Evolutionary conservation across 2,113 vertebrate species (phyloP).

Genomic region (Tautogolabrus adspersus): DNA sequence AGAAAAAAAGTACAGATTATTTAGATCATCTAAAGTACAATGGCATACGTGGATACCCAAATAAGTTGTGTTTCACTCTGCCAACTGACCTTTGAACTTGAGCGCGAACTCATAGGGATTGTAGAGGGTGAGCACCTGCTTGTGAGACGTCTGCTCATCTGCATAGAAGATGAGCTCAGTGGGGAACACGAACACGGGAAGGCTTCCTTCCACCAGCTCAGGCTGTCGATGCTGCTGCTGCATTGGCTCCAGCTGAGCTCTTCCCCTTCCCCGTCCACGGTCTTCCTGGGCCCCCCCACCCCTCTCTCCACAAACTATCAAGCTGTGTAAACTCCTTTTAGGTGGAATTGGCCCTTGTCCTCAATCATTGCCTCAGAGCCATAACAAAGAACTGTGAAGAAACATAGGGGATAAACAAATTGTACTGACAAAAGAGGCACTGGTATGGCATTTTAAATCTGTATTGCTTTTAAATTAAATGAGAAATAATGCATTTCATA

Average conservation of each 20-base stretch:
- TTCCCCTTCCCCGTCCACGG: conserved; percentile 82
- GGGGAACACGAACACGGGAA: conserved; percentile 99
- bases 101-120: conserved; percentile 99
- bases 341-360: conserved; percentile 42
- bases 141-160: conserved; percentile 98
- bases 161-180: conserved; percentile 98
- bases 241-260: conserved; percentile 95
- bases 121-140: conserved; percentile 98
- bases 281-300: conserved; percentile 57
- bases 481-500: neutral
- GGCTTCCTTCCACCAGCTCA: conserved; percentile 98
- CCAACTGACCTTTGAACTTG: conserved; percentile 98
- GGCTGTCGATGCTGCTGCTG: conserved; percentile 98
- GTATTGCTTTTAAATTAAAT: neutral
- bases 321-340: conserved; percentile 45
- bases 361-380: conserved; percentile 71
- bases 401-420: neutral
- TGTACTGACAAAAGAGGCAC: neutral
- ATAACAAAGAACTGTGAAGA: conserved; percentile 58
- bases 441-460: neutral
- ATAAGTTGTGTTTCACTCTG: neutral
- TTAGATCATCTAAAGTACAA: neutral
- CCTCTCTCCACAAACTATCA: conserved; percentile 46
- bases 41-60: neutral
- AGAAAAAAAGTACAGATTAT: neutral